phyloP scores from a whole-genome alignment of 2,113 vertebrate genomes.

The Triplophysa tibetana region DNA sequence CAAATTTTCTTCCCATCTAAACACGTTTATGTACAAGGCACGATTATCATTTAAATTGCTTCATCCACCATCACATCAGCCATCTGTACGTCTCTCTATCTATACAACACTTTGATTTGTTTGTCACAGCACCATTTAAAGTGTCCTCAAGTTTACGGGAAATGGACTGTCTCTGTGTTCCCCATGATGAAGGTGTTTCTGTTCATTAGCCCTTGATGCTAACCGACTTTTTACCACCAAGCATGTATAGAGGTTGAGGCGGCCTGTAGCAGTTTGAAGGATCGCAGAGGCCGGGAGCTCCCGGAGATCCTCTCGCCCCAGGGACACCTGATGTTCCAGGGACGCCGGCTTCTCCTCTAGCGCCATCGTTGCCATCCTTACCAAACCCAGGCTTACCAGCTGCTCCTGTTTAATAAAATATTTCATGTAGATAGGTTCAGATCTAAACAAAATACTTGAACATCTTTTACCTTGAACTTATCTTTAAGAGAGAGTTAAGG shows the following conservation, averaged over 20 bases:
- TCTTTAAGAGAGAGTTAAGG: not conserved
- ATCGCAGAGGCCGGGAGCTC: constrained; percentile 76
- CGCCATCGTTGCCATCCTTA: constrained; percentile 71
- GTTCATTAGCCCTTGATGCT: constrained; percentile 69
- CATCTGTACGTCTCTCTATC: constrained; percentile 39
- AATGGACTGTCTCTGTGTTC: constrained; percentile 42
- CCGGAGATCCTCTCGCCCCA: constrained; percentile 68
- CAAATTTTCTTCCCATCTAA: constrained; percentile 15
- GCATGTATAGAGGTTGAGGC: constrained; percentile 70
- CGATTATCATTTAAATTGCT: constrained; percentile 37
- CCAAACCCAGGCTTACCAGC: constrained; percentile 71
- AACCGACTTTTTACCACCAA: constrained; percentile 73
- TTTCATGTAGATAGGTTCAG: not conserved
- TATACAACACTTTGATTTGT: constrained; percentile 59
- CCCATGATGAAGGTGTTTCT: constrained; percentile 52
- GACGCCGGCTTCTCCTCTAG: constrained; percentile 67
- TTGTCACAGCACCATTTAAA: constrained; percentile 46
- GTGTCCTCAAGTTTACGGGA: constrained; percentile 53
- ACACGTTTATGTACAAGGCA: constrained; percentile 49
- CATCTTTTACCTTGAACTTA: no score
- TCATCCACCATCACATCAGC: constrained; percentile 13
- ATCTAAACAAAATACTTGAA: no score
- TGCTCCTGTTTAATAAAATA: constrained; percentile 57
- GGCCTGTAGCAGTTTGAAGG: constrained; percentile 74
- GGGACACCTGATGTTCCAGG: constrained; percentile 68